Percentiles rank a stretch among this genome's conserved stretches.
Evolutionary conservation across 2,113 vertebrate genomes (phyloP).

Genomic region (Strix aluco): DNA sequence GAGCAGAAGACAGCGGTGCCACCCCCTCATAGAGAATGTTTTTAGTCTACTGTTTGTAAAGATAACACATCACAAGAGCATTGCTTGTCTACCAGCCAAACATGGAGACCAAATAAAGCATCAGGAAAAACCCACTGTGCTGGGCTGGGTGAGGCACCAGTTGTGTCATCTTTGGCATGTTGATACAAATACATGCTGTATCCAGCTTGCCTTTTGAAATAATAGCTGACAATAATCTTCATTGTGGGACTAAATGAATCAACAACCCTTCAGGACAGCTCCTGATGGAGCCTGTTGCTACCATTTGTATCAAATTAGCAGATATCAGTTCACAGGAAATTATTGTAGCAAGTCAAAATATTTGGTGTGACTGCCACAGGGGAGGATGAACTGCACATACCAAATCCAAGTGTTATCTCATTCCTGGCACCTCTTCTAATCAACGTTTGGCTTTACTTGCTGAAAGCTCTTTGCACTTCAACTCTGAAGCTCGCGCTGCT

Average conservation of each 20-base stretch:
- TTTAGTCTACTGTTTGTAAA: not conserved
- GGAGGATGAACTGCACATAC: conserved; percentile 72
- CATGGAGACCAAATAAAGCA: not conserved
- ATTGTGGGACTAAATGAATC: conserved; percentile 38
- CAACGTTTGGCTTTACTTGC: conserved; percentile 59
- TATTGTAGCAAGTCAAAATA: conserved; percentile 50
- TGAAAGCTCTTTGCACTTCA: not conserved
- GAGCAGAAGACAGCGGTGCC: not conserved
- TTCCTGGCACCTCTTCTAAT: conserved; percentile 75
- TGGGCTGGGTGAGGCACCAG: not conserved
- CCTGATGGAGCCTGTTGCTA: conserved; percentile 28
- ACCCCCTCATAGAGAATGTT: not conserved
- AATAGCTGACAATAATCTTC: conserved; percentile 44
- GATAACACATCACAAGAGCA: not conserved
- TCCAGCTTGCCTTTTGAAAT: conserved; percentile 40
- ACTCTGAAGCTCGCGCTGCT: not conserved
- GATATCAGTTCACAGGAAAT: not conserved
- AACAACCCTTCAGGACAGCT: conserved; percentile 5
- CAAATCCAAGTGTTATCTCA: conserved; percentile 74
- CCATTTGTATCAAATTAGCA: conserved; percentile 30
- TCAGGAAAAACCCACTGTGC: not conserved
- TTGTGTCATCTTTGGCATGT: not conserved
- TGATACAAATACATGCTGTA: conserved; percentile 23
- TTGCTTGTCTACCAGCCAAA: not conserved
- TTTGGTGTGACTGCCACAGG: conserved; percentile 60